Conservation (phyloP, 2,113 vertebrate species). For the Pundamilia nyererei region DNA sequence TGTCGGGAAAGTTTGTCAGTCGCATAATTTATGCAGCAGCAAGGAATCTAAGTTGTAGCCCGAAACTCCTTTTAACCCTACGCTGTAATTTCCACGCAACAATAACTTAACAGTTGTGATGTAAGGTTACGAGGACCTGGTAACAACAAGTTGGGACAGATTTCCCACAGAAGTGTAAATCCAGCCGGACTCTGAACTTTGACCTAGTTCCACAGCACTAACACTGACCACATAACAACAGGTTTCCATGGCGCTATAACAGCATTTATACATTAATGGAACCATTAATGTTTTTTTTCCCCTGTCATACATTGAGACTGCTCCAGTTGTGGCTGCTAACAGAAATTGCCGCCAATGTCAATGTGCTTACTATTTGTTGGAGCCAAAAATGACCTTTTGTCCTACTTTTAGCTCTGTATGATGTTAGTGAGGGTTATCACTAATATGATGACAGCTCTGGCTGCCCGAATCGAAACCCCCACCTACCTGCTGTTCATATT, state of each 20-base stretch:
- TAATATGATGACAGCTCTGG: neutral
- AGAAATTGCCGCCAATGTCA: fast-evolving
- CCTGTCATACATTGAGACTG: fast-evolving
- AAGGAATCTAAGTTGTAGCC: fast-evolving
- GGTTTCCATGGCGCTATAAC: neutral
- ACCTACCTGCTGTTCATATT: neutral
- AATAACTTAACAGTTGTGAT: neutral
- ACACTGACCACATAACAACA: neutral
- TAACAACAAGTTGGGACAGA: neutral
- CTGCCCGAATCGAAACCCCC: fast-evolving
- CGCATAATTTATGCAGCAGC: fast-evolving
- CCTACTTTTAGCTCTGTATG: neutral
- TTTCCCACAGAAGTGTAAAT: fast-evolving
- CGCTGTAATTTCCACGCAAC: fast-evolving
- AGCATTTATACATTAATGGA: neutral
- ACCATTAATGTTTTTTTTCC: fast-evolving
- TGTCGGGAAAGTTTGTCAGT: neutral
- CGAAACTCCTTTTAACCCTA: neutral
- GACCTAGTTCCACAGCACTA: neutral
- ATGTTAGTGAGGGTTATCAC: neutral
- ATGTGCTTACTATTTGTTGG: neutral
- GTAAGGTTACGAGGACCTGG: fast-evolving
- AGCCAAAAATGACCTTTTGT: neutral
- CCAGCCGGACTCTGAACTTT: fast-evolving
- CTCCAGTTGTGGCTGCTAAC: fast-evolving